Evolutionary conservation across 2,113 vertebrate genomes (phyloP).

Genomic region (Malurus elegans): DNA sequence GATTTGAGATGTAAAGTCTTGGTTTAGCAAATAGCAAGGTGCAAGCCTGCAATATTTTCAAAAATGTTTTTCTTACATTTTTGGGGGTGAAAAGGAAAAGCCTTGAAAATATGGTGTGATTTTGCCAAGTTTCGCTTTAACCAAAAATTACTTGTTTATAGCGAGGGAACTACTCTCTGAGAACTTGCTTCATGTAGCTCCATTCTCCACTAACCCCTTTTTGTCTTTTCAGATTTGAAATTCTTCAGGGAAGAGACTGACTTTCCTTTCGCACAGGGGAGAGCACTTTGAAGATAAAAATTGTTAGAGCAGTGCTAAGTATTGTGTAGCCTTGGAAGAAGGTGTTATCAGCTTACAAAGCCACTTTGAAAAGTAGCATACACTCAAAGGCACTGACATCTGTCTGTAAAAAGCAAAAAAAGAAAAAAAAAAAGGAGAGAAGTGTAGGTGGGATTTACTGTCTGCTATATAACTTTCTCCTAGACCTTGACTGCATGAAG

Average conservation of each 20-base stretch:
- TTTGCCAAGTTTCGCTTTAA: neutral
- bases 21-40: neutral
- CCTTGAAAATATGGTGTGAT: neutral
- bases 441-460: conserved; percentile 40
- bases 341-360: conserved; percentile 60
- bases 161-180: neutral
- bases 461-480: conserved; percentile 36
- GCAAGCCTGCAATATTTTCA: neutral
- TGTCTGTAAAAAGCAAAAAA: conserved; percentile 22
- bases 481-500: conserved; percentile 20
- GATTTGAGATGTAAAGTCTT: neutral
- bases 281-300: conserved; percentile 60
- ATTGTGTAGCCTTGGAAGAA: conserved; percentile 52
- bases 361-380: conserved; percentile 63
- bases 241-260: conserved; percentile 42
- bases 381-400: conserved; percentile 50
- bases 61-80: neutral
- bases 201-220: conserved; percentile 19
- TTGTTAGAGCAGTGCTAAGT: conserved; percentile 56
- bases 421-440: neutral
- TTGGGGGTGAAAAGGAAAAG: neutral
- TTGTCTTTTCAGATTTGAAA: conserved; percentile 49
- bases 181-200: neutral
- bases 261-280: conserved; percentile 20
- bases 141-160: conserved; percentile 27